These are phyloP conservation scores for Athetis lepigone DNA, from an alignment of 2,888 invertebrate species.

Conservation along the genomic window DNA sequence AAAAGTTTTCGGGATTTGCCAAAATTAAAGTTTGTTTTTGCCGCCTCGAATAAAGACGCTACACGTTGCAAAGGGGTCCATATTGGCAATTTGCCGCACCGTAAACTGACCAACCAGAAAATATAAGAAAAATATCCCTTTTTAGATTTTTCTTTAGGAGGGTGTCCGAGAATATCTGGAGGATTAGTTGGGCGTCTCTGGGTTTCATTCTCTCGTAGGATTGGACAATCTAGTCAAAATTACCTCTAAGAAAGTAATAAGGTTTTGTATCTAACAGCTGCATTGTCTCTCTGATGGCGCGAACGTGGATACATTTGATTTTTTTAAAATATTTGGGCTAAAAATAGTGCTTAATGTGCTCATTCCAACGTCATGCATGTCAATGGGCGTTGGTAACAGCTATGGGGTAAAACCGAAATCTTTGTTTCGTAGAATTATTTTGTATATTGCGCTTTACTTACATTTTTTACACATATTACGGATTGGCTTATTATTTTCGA, in stretches of 20 bases:
- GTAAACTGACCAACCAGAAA: slow-evolving; percentile 28
- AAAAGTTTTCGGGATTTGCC: slow-evolving; percentile 6
- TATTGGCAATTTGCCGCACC: slow-evolving; percentile 38
- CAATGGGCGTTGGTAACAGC: too few relatives aligned
- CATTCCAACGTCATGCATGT: too few relatives aligned
- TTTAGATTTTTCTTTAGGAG: slow-evolving; percentile 13
- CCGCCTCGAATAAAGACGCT: not conserved
- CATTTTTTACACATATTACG: too few relatives aligned
- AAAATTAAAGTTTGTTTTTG: slow-evolving; percentile 26
- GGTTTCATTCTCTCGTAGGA: not conserved
- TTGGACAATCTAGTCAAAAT: slow-evolving; percentile 15
- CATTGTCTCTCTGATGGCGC: too few relatives aligned
- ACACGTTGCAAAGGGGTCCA: not conserved
- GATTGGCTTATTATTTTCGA: too few relatives aligned
- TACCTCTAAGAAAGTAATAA: slow-evolving; percentile 3
- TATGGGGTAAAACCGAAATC: too few relatives aligned
- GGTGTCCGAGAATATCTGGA: not conserved
- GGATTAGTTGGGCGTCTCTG: slow-evolving; percentile 27
- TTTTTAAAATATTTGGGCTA: too few relatives aligned
- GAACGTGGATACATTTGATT: too few relatives aligned
- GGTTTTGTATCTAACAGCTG: slow-evolving; percentile 1
- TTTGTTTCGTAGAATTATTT: too few relatives aligned
- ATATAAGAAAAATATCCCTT: slow-evolving; percentile 2
- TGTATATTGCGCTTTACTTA: too few relatives aligned
- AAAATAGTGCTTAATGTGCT: too few relatives aligned